Conservation (phyloP, 2,113 vertebrate species). For the Ptychochromis oligacanthus region DNA sequence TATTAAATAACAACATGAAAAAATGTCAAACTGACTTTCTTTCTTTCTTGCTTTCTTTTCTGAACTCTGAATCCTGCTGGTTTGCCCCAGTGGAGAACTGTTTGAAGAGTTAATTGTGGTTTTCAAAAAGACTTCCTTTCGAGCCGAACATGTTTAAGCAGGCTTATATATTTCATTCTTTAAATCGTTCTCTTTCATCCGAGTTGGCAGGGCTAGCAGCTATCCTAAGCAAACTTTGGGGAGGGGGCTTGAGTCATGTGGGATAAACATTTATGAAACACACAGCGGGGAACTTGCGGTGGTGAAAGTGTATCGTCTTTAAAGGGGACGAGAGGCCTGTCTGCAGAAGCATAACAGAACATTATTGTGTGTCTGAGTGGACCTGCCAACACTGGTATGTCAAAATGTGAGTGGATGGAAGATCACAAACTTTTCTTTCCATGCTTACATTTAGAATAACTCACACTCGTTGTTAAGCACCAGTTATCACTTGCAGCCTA, state of each 20-base stretch:
- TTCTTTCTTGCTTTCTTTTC: neutral
- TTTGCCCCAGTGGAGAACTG: constrained; percentile 37
- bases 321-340: constrained; percentile 57
- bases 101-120: constrained; percentile 67
- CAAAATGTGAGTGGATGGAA: constrained; percentile 41
- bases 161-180: constrained; percentile 55
- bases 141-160: constrained; percentile 58
- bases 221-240: constrained; percentile 52
- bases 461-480: neutral
- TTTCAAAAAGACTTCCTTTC: constrained; percentile 49
- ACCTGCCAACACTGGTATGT: constrained; percentile 54
- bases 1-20: neutral
- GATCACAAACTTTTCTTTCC: constrained; percentile 39
- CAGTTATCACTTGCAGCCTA: neutral
- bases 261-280: constrained; percentile 72
- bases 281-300: constrained; percentile 49
- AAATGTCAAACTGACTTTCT: neutral
- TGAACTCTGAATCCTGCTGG: constrained; percentile 22
- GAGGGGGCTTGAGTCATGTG: constrained; percentile 54
- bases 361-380: constrained; percentile 51
- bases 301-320: constrained; percentile 64
- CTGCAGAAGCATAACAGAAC: constrained; percentile 58
- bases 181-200: constrained; percentile 52
- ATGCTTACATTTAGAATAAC: constrained; percentile 27
- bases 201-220: constrained; percentile 42